Evolutionary conservation across 2,888 invertebrate species (phyloP).

Genomic region (Cerastis rubricosa): DNA sequence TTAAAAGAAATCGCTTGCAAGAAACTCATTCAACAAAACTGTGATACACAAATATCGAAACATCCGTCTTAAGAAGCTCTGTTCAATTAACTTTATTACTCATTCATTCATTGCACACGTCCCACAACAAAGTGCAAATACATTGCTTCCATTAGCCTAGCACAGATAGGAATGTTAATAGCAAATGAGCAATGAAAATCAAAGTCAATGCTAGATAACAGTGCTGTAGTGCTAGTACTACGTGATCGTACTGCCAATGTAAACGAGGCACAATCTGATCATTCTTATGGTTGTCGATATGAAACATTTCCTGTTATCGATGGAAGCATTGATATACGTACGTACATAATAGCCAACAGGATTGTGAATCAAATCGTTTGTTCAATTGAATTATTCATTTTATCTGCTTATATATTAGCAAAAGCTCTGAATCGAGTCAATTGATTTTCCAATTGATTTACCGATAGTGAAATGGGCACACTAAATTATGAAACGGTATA

Average conservation of each 20-base stretch:
- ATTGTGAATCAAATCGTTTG: conserved; percentile 13
- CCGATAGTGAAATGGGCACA: neutral
- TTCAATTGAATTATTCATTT: conserved; percentile 3
- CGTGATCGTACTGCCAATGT: conserved; percentile 52
- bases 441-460: neutral
- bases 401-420: neutral
- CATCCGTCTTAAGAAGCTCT: conserved; percentile 20
- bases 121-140: conserved; percentile 27
- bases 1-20: conserved; percentile 21
- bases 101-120: conserved; percentile 28
- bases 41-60: conserved; percentile 27
- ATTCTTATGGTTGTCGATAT: conserved; percentile 34
- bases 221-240: conserved; percentile 39
- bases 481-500: neutral
- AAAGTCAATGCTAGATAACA: conserved; percentile 35
- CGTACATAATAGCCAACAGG: conserved; percentile 14
- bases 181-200: conserved; percentile 55
- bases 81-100: conserved; percentile 42
- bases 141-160: conserved; percentile 51
- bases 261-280: conserved; percentile 34
- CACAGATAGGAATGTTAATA: conserved; percentile 39
- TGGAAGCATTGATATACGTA: conserved; percentile 39
- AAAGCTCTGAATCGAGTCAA: neutral
- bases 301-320: conserved; percentile 55
- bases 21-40: conserved; percentile 5